Base-by-base conservation (phyloP, 2,888 invertebrate genomes). In the Protodeltote pygarga region DNA sequence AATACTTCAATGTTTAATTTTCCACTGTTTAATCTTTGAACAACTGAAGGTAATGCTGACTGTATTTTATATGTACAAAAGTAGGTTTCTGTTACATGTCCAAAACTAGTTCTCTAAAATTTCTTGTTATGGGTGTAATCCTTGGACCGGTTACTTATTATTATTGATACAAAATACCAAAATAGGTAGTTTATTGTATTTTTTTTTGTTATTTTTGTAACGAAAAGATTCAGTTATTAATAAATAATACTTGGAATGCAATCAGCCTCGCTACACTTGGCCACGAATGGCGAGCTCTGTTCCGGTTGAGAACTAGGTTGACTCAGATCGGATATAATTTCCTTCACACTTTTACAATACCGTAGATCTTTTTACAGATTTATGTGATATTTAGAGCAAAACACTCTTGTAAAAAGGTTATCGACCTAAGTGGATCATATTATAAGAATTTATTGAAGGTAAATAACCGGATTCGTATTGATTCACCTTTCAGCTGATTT, bases 1-100 rank as follows among this genome's bases (percentile, higher is more conserved):
- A 38, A 54, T 54, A 55, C 37, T 58, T 57, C 48, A 59, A 51
- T 42, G 28, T 44, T 64, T 55, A 38, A 53, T 62, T 45, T 47
- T 29, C 21, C 27, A n/a, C 27, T 17, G 31, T 5, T n/a, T n/a
- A 17, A 34, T 14, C 15, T 46, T 19, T 34, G 16, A 38, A 31
- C 32, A 39, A 19, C 1, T 9, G 11, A 17, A 37, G 24, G 29
- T 27, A n/a, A 24, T 25, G 8, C 11, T 11, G 21, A 21, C 21
- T 24, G 11, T 17, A 5, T 34, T 34, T 23, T 28, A 11, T 23
- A 25, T 8, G 4, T n/a, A 6, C 3, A 23, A 6, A 55, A 38
- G 15, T 27, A 17, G 38, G 5, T n/a, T n/a, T n/a, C n/a, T n/a
- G n/a, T n/a, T n/a, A n/a, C n/a, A n/a, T n/a, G n/a, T n/a, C n/a